phyloP scores from a whole-genome alignment of 2,113 vertebrate species.

The Lophochroa leadbeateri region DNA sequence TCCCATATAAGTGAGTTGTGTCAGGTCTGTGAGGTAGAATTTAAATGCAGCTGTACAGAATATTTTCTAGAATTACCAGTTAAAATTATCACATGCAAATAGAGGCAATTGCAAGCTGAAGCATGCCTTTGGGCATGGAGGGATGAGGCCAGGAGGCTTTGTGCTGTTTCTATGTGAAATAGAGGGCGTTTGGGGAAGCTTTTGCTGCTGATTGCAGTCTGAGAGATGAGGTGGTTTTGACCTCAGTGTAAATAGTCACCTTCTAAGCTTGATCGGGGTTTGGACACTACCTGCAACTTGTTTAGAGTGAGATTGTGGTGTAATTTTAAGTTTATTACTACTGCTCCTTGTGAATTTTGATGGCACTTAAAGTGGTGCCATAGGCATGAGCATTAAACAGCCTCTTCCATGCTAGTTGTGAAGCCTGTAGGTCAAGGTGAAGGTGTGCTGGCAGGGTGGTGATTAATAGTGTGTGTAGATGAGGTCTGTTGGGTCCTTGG shows the following conservation, averaged over 20 bases:
- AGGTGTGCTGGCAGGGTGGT: neutral
- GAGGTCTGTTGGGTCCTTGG: neutral
- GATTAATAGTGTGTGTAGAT: neutral
- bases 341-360: neutral
- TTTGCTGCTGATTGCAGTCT: neutral
- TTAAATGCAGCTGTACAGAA: neutral
- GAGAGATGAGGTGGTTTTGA: neutral
- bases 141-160: neutral
- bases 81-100: conserved; percentile 49
- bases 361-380: neutral
- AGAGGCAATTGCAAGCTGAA: conserved; percentile 16
- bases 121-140: neutral
- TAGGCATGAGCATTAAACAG: neutral
- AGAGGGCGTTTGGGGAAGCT: rapidly evolving
- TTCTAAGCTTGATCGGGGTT: neutral
- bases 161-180: neutral
- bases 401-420: neutral
- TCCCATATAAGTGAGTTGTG: neutral
- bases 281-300: neutral
- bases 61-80: conserved; percentile 40
- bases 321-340: neutral
- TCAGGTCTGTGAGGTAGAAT: neutral
- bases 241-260: neutral
- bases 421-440: neutral
- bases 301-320: neutral